Conservation (phyloP, 1,140 invertebrate species). For the Camponotus vicinus region DNA sequence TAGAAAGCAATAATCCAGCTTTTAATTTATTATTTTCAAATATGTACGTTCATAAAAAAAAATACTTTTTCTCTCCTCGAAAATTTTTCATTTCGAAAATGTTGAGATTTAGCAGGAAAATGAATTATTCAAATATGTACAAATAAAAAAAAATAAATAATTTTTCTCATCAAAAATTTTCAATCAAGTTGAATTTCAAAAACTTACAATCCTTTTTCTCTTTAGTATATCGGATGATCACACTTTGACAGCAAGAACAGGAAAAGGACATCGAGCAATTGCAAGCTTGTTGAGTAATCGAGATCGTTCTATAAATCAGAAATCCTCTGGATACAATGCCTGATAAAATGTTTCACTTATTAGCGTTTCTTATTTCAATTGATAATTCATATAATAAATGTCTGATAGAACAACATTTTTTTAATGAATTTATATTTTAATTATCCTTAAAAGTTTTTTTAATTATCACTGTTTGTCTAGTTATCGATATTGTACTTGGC, state of each 20-base stretch:
- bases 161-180: too few species aligned
- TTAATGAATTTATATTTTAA: neutral
- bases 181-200: neutral
- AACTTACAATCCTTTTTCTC: slow-evolving; percentile 74
- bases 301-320: slow-evolving; percentile 64
- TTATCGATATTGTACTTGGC: neutral
- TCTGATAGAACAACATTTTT: too few species aligned
- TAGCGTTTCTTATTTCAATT: neutral
- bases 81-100: too few species aligned
- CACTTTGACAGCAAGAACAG: slow-evolving; percentile 78
- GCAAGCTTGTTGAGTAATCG: slow-evolving; percentile 70
- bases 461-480: neutral
- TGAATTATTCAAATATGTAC: too few species aligned
- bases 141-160: too few species aligned
- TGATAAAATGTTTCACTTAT: slow-evolving; percentile 17
- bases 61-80: neutral
- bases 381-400: neutral
- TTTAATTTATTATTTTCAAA: neutral
- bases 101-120: too few species aligned
- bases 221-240: slow-evolving; percentile 72
- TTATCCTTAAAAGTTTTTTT: neutral
- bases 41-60: slow-evolving; percentile 34
- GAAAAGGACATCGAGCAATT: slow-evolving; percentile 59
- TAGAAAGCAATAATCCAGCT: neutral
- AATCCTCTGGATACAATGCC: slow-evolving; percentile 53